Percentiles rank a stretch among this genome's conserved stretches.
Conservation (phyloP, 2,113 vertebrate genomes). For the Mus pahari region DNA sequence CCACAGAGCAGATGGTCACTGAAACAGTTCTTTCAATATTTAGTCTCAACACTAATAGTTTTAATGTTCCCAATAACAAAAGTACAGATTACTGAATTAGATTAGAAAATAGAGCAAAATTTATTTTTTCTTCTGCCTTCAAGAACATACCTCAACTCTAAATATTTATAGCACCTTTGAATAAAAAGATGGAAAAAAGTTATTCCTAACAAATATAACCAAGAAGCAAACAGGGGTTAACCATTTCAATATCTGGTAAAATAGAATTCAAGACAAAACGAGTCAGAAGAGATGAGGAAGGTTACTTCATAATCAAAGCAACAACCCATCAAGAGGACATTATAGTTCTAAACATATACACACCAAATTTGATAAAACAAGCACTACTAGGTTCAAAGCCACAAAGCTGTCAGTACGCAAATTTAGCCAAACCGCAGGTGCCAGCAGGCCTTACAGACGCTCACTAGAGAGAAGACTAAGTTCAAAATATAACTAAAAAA, state of each 20-base stretch:
- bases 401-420: neutral
- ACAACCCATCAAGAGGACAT: neutral
- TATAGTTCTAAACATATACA: neutral
- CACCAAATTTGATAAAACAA: neutral
- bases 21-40: neutral
- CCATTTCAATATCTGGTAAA: neutral
- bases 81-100: neutral
- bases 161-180: neutral
- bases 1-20: neutral
- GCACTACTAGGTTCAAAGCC: neutral
- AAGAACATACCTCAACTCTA: neutral
- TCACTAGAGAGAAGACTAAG: neutral
- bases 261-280: neutral
- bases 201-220: neutral
- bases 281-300: neutral
- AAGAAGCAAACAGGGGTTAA: neutral
- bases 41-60: neutral
- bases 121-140: neutral
- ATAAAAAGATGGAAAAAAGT: neutral
- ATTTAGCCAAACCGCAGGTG: neutral
- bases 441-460: neutral
- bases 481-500: constrained; percentile 22
- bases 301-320: neutral
- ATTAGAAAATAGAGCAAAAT: neutral
- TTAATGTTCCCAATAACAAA: neutral